Evolutionary conservation across 2,888 invertebrate species (phyloP).

Genomic region (Apomyelois bistriatella): DNA sequence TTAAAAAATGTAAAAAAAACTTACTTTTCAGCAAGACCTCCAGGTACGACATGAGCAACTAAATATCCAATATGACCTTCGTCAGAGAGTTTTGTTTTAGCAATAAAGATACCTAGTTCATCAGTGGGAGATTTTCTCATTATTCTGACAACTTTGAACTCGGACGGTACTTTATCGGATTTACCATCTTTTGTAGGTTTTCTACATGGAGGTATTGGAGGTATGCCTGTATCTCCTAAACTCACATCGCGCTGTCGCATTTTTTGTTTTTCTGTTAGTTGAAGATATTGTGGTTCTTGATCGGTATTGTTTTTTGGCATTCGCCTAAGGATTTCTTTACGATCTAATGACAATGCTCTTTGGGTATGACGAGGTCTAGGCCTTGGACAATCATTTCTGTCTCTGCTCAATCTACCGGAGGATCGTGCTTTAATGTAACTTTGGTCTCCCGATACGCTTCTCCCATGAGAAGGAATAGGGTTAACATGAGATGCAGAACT

Average conservation of each 20-base stretch:
- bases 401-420: slow-evolving; percentile 65
- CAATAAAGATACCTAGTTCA: slow-evolving; percentile 86
- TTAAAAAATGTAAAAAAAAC: slow-evolving; percentile 27
- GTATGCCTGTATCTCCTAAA: slow-evolving; percentile 63
- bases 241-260: slow-evolving; percentile 69
- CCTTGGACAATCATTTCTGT: slow-evolving; percentile 55
- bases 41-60: slow-evolving; percentile 85
- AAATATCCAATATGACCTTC: slow-evolving; percentile 83
- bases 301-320: slow-evolving; percentile 65
- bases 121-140: slow-evolving; percentile 78
- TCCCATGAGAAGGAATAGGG: slow-evolving; percentile 61
- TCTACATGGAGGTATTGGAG: slow-evolving; percentile 72
- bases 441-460: slow-evolving; percentile 75
- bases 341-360: slow-evolving; percentile 77
- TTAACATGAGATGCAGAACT: slow-evolving; percentile 73
- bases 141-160: slow-evolving; percentile 78
- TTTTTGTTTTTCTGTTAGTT: slow-evolving; percentile 72
- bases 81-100: slow-evolving; percentile 81
- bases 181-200: slow-evolving; percentile 51
- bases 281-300: slow-evolving; percentile 66
- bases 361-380: slow-evolving; percentile 63
- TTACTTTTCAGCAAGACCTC: slow-evolving; percentile 84
- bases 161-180: slow-evolving; percentile 50
- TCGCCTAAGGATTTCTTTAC: slow-evolving; percentile 74
- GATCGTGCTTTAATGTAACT: slow-evolving; percentile 56